These are phyloP conservation scores for Mystacornis crossleyi DNA, from an alignment of 2,113 vertebrate genomes.

Conservation along the genomic window DNA sequence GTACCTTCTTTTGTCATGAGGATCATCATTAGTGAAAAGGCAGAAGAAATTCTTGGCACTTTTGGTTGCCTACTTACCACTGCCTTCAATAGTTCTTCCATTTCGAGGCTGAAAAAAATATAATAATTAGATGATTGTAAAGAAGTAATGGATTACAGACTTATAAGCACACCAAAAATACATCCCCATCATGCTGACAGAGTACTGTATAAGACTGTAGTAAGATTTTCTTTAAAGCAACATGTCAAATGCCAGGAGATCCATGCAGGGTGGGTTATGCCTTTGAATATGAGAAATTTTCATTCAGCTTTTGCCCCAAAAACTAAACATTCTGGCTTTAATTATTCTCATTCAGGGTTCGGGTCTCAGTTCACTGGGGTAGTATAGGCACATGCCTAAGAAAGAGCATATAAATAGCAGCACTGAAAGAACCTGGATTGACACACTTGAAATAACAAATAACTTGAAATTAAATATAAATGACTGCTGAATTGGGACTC, in stretches of 20 bases:
- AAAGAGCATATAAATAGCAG: neutral
- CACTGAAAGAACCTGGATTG: neutral
- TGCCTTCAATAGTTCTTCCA: constrained; percentile 68
- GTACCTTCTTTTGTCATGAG: neutral
- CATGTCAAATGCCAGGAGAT: neutral
- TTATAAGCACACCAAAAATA: neutral
- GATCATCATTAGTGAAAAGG: neutral
- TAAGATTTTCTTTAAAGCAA: neutral
- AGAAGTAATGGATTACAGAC: neutral
- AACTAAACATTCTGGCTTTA: neutral
- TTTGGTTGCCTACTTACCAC: constrained; percentile 27
- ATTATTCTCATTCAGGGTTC: neutral
- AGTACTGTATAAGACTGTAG: neutral
- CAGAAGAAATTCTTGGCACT: neutral
- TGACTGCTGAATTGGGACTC: neutral
- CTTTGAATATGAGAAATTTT: neutral
- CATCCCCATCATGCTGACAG: neutral
- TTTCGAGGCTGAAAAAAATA: constrained; percentile 76
- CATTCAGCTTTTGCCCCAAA: neutral
- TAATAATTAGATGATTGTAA: neutral
- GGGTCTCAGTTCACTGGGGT: neutral
- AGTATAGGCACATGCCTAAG: neutral
- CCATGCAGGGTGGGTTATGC: neutral
- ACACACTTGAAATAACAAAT: neutral
- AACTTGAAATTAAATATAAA: neutral